Conservation (phyloP, 2,888 invertebrate genomes). For the Ophion ventricosus region DNA sequence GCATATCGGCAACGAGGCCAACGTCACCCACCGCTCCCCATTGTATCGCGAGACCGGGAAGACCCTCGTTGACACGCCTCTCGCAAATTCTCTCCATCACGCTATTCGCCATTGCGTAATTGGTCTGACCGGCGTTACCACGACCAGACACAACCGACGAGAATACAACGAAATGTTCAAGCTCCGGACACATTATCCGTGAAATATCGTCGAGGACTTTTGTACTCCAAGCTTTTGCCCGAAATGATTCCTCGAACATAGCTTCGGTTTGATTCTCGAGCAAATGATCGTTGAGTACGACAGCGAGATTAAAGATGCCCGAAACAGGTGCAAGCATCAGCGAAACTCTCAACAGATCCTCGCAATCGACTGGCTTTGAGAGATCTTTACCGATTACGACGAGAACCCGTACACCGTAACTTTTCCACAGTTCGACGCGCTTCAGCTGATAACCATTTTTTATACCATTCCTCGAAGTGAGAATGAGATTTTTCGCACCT, state of each 20-base stretch:
- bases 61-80: slow-evolving; percentile 82
- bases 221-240: slow-evolving; percentile 87
- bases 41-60: slow-evolving; percentile 85
- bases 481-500: slow-evolving; percentile 91
- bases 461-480: slow-evolving; percentile 92
- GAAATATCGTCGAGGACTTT: slow-evolving; percentile 85
- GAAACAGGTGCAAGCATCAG: slow-evolving; percentile 85
- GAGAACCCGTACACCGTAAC: slow-evolving; percentile 88
- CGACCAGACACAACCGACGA: slow-evolving; percentile 87
- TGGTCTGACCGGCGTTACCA: slow-evolving; percentile 87
- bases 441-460: slow-evolving; percentile 92
- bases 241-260: slow-evolving; percentile 84
- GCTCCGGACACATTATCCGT: slow-evolving; percentile 83
- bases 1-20: slow-evolving; percentile 91
- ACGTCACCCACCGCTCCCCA: slow-evolving; percentile 88
- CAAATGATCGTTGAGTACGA: slow-evolving; percentile 85
- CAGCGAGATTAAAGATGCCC: slow-evolving; percentile 88
- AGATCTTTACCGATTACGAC: slow-evolving; percentile 89
- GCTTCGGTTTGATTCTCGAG: slow-evolving; percentile 85
- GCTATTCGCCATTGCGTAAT: slow-evolving; percentile 86
- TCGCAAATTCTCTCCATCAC: slow-evolving; percentile 86
- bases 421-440: slow-evolving; percentile 88
- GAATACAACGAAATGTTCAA: slow-evolving; percentile 86
- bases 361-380: slow-evolving; percentile 88
- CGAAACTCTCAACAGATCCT: slow-evolving; percentile 87